phyloP scores from a whole-genome alignment of 2,888 invertebrate species.

The Blera fallax region DNA sequence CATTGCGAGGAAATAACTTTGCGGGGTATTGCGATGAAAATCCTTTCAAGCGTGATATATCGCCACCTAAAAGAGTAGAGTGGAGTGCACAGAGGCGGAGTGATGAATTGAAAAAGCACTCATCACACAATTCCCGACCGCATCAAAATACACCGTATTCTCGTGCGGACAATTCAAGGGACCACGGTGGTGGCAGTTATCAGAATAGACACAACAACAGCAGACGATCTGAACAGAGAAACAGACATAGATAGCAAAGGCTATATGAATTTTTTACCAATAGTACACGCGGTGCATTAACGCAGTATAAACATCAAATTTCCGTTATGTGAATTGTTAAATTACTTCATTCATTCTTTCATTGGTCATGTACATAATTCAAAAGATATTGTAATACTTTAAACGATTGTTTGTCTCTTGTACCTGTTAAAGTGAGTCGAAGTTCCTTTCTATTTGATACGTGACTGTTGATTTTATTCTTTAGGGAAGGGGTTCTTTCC shows the following conservation, averaged over 20 bases:
- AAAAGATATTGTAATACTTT: not conserved
- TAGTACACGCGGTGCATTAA: slow-evolving; percentile 4
- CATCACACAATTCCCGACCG: slow-evolving; percentile 62
- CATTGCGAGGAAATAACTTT: slow-evolving; percentile 28
- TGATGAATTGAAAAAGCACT: slow-evolving; percentile 69
- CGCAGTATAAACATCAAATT: slow-evolving; percentile 16
- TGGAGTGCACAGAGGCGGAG: slow-evolving; percentile 44
- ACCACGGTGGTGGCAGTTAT: slow-evolving; percentile 74
- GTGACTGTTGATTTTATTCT: not conserved
- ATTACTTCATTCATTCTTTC: not conserved
- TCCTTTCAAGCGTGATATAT: slow-evolving; percentile 39
- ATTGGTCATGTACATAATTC: slow-evolving; percentile 11
- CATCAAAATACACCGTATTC: slow-evolving; percentile 71
- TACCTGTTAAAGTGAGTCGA: not conserved
- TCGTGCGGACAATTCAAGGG: slow-evolving; percentile 70
- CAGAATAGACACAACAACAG: slow-evolving; percentile 70
- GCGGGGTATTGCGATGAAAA: not conserved
- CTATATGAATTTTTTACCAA: not conserved
- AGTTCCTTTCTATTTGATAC: not conserved
- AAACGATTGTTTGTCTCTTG: slow-evolving; percentile 8
- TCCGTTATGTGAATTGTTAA: slow-evolving; percentile 1
- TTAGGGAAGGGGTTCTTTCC: not conserved
- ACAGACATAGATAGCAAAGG: slow-evolving; percentile 67
- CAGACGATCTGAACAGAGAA: slow-evolving; percentile 76
- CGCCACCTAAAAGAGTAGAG: slow-evolving; percentile 31